phyloP scores from a whole-genome alignment of 2,113 vertebrate genomes.

The Tupaia chinensis region DNA sequence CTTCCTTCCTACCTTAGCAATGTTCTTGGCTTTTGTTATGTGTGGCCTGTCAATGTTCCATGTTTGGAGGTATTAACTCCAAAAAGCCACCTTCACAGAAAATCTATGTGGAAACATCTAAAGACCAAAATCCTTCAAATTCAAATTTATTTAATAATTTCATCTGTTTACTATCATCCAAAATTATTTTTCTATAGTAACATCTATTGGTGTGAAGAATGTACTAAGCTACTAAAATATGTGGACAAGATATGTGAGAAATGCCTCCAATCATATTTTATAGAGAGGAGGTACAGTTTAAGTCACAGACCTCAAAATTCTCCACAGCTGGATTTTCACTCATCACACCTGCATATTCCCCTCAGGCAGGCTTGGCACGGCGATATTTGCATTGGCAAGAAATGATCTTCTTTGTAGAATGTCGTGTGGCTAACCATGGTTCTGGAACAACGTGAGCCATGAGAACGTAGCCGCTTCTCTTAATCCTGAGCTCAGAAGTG shows the following conservation, averaged over 20 bases:
- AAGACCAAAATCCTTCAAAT: conserved; percentile 46
- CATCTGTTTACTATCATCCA: conserved; percentile 7
- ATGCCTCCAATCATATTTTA: neutral
- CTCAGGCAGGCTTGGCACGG: neutral
- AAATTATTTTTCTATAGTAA: conserved; percentile 41
- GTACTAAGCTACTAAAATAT: neutral
- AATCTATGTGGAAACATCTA: conserved; percentile 3
- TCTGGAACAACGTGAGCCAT: neutral
- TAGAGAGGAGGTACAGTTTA: neutral
- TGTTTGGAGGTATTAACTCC: conserved; percentile 11
- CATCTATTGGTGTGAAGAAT: neutral
- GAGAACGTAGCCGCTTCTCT: neutral
- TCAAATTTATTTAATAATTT: conserved; percentile 3
- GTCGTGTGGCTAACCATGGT: neutral
- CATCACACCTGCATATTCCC: neutral
- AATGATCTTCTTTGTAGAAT: neutral
- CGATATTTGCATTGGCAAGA: neutral
- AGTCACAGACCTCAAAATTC: neutral
- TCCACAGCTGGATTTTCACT: neutral
- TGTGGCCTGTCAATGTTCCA: neutral
- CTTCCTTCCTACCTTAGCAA: neutral
- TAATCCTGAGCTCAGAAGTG: neutral
- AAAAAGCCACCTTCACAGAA: neutral
- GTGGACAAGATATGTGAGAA: neutral
- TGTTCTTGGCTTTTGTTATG: neutral